Evolutionary conservation across 2,888 invertebrate species (phyloP).

Genomic region (Ditula angustiorana): DNA sequence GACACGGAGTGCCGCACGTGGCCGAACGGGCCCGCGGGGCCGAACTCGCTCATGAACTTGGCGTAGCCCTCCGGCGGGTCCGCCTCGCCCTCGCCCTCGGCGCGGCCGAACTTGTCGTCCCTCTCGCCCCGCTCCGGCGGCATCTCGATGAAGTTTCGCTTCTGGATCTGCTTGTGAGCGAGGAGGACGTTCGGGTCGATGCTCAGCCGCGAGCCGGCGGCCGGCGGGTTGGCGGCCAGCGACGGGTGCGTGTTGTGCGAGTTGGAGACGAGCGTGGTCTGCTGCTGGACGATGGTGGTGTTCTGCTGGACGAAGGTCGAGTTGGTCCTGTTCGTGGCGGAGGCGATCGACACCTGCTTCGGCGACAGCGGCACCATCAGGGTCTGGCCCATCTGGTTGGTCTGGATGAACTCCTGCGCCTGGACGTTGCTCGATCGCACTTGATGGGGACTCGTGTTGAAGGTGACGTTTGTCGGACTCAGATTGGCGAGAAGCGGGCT

Average conservation of each 20-base stretch:
- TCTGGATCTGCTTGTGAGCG: conserved; percentile 63
- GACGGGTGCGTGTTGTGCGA: conserved; percentile 80
- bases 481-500: conserved; percentile 92
- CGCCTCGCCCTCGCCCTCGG: conserved; percentile 49
- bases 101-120: conserved; percentile 32
- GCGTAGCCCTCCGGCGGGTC: conserved; percentile 54
- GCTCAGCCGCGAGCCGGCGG: conserved; percentile 75
- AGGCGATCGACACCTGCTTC: conserved; percentile 83
- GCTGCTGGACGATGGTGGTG: conserved; percentile 93
- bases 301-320: conserved; percentile 94
- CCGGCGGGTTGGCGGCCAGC: conserved; percentile 57
- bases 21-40: conserved; percentile 42
- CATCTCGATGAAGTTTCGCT: conserved; percentile 57
- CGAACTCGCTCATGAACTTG: conserved; percentile 58
- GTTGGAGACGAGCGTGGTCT: conserved; percentile 91
- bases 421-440: conserved; percentile 84
- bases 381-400: conserved; percentile 89
- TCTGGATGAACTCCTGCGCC: conserved; percentile 90
- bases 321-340: conserved; percentile 85
- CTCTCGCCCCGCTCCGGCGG: conserved; percentile 45
- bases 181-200: conserved; percentile 86
- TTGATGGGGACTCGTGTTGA: conserved; percentile 83
- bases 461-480: conserved; percentile 89
- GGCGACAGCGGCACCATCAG: conserved; percentile 89
- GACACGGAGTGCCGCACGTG: conserved; percentile 89